Conservation (phyloP, 37 sponge, comb jelly and placozoan species). For the Diacarnus erythraeanus region DNA sequence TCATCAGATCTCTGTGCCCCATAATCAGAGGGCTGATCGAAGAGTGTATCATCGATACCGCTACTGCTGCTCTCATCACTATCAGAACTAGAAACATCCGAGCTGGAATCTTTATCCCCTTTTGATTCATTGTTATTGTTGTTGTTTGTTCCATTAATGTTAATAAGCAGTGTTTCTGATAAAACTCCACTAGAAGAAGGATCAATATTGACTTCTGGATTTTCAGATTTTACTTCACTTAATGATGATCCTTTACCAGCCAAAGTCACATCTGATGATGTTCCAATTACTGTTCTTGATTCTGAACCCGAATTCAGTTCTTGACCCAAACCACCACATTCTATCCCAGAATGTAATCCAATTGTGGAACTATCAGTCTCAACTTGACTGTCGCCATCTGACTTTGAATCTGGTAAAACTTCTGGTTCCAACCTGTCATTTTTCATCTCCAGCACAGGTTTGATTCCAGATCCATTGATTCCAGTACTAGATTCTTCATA, state of each 20-base stretch:
- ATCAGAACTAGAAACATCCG: constrained; percentile 14
- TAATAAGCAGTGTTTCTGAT: background rate
- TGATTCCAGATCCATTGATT: background rate
- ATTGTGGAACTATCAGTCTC: background rate
- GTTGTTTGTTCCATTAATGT: constrained; percentile 10
- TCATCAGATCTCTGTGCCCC: too few species aligned
- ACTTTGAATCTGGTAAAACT: background rate
- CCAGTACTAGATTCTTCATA: background rate
- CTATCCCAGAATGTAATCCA: background rate
- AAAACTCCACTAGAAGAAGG: background rate
- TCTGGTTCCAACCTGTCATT: too few species aligned
- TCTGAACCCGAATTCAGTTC: background rate
- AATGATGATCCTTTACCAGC: too few species aligned
- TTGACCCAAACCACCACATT: background rate
- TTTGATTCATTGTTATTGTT: constrained; percentile 31
- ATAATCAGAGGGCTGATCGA: constrained; percentile 17
- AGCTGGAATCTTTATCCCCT: background rate
- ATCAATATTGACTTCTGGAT: background rate
- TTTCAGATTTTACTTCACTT: background rate
- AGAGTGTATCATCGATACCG: constrained; percentile 45
- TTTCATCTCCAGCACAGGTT: background rate
- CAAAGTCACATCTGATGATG: background rate
- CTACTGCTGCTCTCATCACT: constrained; percentile 51
- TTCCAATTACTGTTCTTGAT: background rate
- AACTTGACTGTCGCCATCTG: background rate